Percentiles rank a stretch among this genome's conserved stretches.
Evolutionary conservation across 1,140 invertebrate genomes (phyloP).

Genomic region (Papilio dardanus): DNA sequence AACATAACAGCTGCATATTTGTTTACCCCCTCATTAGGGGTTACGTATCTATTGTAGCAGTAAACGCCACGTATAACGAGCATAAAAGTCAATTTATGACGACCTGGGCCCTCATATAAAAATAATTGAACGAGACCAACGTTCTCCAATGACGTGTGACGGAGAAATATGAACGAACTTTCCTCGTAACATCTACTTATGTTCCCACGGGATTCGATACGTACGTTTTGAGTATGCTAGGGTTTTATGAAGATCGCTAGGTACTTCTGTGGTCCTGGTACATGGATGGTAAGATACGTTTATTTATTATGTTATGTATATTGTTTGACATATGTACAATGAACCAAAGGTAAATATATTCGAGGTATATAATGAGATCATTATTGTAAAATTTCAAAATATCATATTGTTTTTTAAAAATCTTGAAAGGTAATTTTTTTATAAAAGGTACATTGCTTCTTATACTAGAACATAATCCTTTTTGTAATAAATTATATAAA

Average conservation of each 20-base stretch:
- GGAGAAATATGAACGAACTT: slow-evolving; percentile 39
- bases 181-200: background rate
- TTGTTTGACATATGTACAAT: background rate
- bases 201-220: slow-evolving; percentile 44
- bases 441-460: too few relatives aligned
- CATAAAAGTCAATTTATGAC: slow-evolving; percentile 42
- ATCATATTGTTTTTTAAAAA: too few relatives aligned
- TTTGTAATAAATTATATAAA: background rate
- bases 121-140: slow-evolving; percentile 42
- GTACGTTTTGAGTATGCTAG: slow-evolving; percentile 16
- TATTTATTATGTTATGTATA: background rate
- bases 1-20: slow-evolving; percentile 12
- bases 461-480: too few relatives aligned
- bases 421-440: too few relatives aligned
- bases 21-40: slow-evolving; percentile 17
- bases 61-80: slow-evolving; percentile 31
- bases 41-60: slow-evolving; percentile 29
- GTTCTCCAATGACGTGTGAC: slow-evolving; percentile 39
- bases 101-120: slow-evolving; percentile 37
- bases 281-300: background rate
- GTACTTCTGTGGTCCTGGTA: background rate
- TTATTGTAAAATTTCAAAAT: too few relatives aligned
- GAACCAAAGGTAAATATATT: too few relatives aligned
- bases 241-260: background rate
- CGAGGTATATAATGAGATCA: too few relatives aligned